These are phyloP conservation scores for Macrophya alboannulata DNA, from an alignment of 2,888 invertebrate species.

Conservation along the genomic window DNA sequence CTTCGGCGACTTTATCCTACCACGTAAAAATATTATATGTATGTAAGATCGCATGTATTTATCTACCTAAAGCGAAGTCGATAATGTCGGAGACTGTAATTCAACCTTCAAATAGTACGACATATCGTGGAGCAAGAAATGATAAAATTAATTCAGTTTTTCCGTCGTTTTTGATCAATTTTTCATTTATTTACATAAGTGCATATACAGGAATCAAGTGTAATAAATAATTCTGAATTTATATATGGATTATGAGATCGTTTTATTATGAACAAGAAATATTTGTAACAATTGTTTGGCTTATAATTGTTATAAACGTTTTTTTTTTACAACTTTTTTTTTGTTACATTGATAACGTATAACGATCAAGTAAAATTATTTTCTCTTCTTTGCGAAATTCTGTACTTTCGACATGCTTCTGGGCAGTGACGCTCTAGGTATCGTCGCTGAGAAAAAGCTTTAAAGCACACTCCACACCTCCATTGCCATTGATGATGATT, in stretches of 20 bases:
- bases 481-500: conserved; percentile 87
- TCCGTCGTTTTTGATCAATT: not conserved
- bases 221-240: not conserved
- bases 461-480: conserved; percentile 85
- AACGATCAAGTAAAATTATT: conserved; percentile 28
- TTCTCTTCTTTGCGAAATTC: conserved; percentile 75
- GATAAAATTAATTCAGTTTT: not conserved
- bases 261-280: conserved; percentile 33
- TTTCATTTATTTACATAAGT: not conserved
- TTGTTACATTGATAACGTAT: not conserved
- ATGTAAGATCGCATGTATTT: not conserved
- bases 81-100: not conserved
- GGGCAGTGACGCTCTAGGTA: conserved; percentile 86
- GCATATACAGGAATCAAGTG: not conserved
- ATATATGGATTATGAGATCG: not conserved
- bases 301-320: not conserved
- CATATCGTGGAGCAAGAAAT: not conserved
- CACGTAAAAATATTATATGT: not conserved
- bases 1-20: not conserved
- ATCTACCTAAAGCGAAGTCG: not conserved
- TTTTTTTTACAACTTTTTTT: not conserved
- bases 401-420: conserved; percentile 86
- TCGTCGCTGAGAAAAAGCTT: conserved; percentile 86
- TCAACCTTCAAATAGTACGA: not conserved
- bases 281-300: conserved; percentile 24